Base-by-base conservation (phyloP, 2,888 invertebrate genomes). In the Synanthedon andrenaeformis region DNA sequence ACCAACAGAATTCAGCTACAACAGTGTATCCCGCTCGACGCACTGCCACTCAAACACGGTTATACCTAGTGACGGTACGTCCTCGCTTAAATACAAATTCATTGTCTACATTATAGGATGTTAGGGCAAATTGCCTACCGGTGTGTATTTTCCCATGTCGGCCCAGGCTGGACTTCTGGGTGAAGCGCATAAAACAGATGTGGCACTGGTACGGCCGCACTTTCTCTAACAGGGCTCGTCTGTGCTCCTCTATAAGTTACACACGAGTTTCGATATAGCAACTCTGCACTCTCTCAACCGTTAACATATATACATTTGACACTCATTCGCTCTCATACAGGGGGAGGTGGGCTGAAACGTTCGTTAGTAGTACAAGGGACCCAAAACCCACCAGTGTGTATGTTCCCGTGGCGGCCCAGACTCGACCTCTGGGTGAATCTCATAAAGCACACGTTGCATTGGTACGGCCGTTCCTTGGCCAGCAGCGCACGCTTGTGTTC, bases 81-180 rank as follows among this genome's bases (percentile, higher is more conserved):
- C 78, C 79, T 73, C 75, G 82, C 76, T 77, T 79, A 74, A 70
- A 70, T 74, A 70, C 78, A 65, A 76, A 74, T 81, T 76, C 76
- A 67, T 82, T 77, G 74, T 76, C 86, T 87, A 85, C 84, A 71
- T 74, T 84, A 35, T 35, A 83, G 84, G 86, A 86, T 74, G 79
- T 84, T 79, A 87, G 84, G 85, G 87, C 84, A 83, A 82, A 79
- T 78, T 84, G 86, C 89, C 82, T 88, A 89, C 89, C 89, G 75
- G 92, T 92, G 75, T 92, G 92, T 68, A 92, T 91, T 73, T 91
- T 90, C 79, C 91, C 92, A 82, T 92, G 92, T 73, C 92, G 92
- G 82, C 92, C 92, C 71, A 92, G 88, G 79, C 92, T 92, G 84
- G 91, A 91, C 86, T 92, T 92, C 84, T 92, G 92, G 74, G 92